These are phyloP conservation scores for Gymnoscelis rufifasciata DNA, from an alignment of 2,888 invertebrate species.

Conservation along the genomic window DNA sequence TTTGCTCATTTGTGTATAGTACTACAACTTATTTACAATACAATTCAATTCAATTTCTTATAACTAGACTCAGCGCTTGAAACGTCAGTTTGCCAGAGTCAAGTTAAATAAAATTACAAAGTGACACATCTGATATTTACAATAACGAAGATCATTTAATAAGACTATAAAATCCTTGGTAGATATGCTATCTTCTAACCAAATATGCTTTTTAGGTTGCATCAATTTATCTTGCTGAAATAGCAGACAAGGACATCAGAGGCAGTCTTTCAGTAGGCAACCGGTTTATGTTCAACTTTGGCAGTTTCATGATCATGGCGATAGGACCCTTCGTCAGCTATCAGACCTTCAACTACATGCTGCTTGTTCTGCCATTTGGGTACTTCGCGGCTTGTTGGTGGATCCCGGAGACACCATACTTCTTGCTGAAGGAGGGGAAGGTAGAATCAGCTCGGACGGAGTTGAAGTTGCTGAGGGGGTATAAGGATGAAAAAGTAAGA, in stretches of 20 bases:
- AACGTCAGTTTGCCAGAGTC: too few species aligned
- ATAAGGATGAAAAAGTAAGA: slow-evolving; percentile 44
- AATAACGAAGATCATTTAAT: too few species aligned
- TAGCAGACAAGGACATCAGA: slow-evolving; percentile 66
- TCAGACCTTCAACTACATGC: slow-evolving; percentile 54
- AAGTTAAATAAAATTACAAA: too few species aligned
- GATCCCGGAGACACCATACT: slow-evolving; percentile 81
- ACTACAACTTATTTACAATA: too few species aligned
- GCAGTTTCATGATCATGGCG: slow-evolving; percentile 56
- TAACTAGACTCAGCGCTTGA: too few species aligned
- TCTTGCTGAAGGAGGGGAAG: slow-evolving; percentile 71
- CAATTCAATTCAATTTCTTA: too few species aligned
- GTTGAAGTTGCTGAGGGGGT: slow-evolving; percentile 57
- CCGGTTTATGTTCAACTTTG: slow-evolving; percentile 56
- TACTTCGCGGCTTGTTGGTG: slow-evolving; percentile 70
- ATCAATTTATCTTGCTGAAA: slow-evolving; percentile 68
- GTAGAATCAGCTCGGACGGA: slow-evolving; percentile 59
- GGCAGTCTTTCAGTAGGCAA: slow-evolving; percentile 55
- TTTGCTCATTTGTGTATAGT: too few species aligned
- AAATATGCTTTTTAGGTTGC: slow-evolving; percentile 51
- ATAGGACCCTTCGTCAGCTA: slow-evolving; percentile 61
- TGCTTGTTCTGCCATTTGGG: slow-evolving; percentile 59
- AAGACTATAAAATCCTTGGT: too few species aligned
- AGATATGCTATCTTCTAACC: too few species aligned
- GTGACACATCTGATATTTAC: too few species aligned